Evolutionary conservation across 2,797 vertebrate genomes (phyloP).

Genomic region (Etheostoma nigrum): DNA sequence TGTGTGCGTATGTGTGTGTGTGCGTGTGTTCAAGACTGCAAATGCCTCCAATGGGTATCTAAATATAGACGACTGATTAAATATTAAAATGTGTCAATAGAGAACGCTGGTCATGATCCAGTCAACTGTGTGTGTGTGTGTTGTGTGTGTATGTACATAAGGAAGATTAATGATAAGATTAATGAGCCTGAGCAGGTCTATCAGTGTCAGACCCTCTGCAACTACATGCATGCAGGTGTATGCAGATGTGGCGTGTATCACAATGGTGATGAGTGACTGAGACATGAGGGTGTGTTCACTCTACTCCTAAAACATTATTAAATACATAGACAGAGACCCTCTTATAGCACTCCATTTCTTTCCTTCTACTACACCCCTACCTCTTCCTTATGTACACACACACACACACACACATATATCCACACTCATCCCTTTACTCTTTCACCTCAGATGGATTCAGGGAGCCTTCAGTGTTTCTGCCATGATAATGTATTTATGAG

Average conservation of each 20-base stretch:
- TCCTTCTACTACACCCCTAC: slow-evolving; percentile 17
- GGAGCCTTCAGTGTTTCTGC: slow-evolving; percentile 6
- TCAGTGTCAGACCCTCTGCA: slow-evolving; percentile 8
- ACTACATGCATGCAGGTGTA: slow-evolving; percentile 40
- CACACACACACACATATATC: neutral
- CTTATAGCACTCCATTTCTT: slow-evolving; percentile 33
- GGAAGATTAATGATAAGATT: neutral
- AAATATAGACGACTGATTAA: slow-evolving; percentile 75
- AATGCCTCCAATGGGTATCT: slow-evolving; percentile 41
- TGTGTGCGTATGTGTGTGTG: slow-evolving; percentile 12
- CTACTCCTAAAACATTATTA: slow-evolving; percentile 37
- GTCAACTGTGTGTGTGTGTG: neutral
- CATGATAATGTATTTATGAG: slow-evolving; percentile 80
- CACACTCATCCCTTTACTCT: neutral
- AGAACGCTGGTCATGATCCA: slow-evolving; percentile 52
- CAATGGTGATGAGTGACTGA: neutral
- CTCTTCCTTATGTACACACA: slow-evolving; percentile 1
- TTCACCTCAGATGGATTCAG: neutral
- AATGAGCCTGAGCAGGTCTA: slow-evolving; percentile 8
- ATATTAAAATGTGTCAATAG: slow-evolving; percentile 79
- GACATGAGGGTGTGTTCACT: neutral
- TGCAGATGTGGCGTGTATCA: slow-evolving; percentile 37
- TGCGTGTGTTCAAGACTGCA: slow-evolving; percentile 1
- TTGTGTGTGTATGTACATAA: neutral
- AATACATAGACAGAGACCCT: slow-evolving; percentile 38